phyloP scores from a whole-genome alignment of 2,113 vertebrate genomes.

The Leucosticte australis region DNA sequence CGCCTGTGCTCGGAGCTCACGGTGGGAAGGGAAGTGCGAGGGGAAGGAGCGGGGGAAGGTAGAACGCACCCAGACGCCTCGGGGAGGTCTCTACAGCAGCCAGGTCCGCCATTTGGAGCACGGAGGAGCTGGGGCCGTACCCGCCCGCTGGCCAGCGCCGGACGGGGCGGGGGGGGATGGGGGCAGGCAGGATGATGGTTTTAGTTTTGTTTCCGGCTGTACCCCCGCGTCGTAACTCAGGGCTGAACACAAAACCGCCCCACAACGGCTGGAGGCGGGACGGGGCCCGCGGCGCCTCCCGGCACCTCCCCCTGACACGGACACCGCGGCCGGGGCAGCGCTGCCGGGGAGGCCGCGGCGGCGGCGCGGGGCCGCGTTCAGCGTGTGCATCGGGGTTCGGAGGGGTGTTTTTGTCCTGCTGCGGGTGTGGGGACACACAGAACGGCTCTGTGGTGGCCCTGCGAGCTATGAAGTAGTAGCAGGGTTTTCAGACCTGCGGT shows the following conservation, averaged over 20 bases:
- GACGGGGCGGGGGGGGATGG: accelerated
- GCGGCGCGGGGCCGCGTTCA: accelerated
- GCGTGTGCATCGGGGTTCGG: accelerated
- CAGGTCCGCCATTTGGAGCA: neutral
- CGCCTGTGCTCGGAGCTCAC: accelerated
- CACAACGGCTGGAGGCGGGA: neutral
- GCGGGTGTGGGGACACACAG: neutral
- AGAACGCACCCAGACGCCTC: neutral
- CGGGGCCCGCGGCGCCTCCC: accelerated
- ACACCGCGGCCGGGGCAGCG: accelerated
- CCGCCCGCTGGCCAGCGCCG: too few species aligned
- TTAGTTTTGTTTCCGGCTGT: neutral
- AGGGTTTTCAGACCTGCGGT: neutral
- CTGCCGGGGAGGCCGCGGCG: accelerated
- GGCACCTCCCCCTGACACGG: accelerated
- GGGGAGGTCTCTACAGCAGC: neutral
- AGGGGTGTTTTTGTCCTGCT: neutral
- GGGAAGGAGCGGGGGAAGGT: neutral
- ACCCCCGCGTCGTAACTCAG: accelerated
- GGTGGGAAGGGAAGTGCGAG: accelerated
- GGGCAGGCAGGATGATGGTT: too few species aligned
- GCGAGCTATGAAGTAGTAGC: accelerated
- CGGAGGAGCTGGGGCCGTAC: neutral
- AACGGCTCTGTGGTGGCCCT: neutral
- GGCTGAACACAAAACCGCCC: accelerated